A percentile compares a stretch with the other conserved stretches of the same genome.
phyloP scores from a whole-genome alignment of 2,888 invertebrate species.

The Cheiracanthium punctorium region DNA sequence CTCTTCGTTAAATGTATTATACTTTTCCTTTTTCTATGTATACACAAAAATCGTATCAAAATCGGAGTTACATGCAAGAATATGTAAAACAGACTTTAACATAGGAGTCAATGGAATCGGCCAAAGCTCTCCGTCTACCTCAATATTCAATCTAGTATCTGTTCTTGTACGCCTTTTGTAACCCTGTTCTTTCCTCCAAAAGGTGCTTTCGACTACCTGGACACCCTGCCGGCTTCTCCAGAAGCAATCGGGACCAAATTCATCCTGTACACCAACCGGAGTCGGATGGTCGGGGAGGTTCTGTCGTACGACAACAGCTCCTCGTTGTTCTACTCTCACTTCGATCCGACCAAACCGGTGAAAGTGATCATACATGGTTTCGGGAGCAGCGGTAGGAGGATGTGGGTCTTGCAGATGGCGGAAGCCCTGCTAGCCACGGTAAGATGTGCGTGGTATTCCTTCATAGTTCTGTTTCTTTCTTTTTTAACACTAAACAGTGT shows the following conservation, averaged over 20 bases:
- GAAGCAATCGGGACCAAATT: slow-evolving; percentile 84
- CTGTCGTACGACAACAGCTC: slow-evolving; percentile 74
- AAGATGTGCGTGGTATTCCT: slow-evolving; percentile 77
- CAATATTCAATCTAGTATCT: too few relatives aligned
- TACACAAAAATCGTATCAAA: too few relatives aligned
- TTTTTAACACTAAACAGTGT: too few relatives aligned
- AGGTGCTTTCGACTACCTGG: slow-evolving; percentile 91
- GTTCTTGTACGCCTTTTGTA: too few relatives aligned
- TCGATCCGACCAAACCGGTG: slow-evolving; percentile 86
- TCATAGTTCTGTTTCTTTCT: not conserved
- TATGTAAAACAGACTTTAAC: too few relatives aligned
- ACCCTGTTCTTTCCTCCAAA: not conserved
- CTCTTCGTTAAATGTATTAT: too few relatives aligned
- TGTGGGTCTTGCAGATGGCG: slow-evolving; percentile 96
- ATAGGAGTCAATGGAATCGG: too few relatives aligned
- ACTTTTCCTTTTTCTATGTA: too few relatives aligned
- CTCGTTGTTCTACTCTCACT: slow-evolving; percentile 84
- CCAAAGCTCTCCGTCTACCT: too few relatives aligned
- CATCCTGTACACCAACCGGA: slow-evolving; percentile 80
- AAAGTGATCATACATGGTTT: slow-evolving; percentile 96
- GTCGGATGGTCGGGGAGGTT: slow-evolving; percentile 75
- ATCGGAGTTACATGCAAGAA: too few relatives aligned
- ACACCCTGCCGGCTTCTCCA: slow-evolving; percentile 85
- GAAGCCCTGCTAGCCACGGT: slow-evolving; percentile 92
- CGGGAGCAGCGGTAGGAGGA: slow-evolving; percentile 91